Conservation (phyloP, 2,797 vertebrate species). For the Chelidonichthys spinosus region DNA sequence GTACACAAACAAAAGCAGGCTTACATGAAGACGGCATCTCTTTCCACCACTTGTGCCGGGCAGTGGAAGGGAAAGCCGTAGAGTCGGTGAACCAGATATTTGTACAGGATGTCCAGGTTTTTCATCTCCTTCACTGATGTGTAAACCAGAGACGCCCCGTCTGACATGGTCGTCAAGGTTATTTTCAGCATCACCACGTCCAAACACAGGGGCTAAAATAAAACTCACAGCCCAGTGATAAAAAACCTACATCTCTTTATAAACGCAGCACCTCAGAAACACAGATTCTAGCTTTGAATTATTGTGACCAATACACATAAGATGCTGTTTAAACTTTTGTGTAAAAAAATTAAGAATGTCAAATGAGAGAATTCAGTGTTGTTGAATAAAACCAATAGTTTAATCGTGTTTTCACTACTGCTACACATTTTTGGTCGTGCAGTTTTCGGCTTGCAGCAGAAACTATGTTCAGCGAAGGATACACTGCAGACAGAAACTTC, state of each 20-base stretch:
- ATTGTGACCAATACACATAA: background rate
- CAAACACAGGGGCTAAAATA: background rate
- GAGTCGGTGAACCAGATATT: constrained; percentile 97
- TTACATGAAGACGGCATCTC: constrained; percentile 99
- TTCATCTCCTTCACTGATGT: constrained; percentile 99
- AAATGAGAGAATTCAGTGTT: too few species aligned
- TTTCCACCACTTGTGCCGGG: constrained; percentile 95
- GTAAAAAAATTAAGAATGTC: too few species aligned
- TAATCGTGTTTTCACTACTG: constrained; percentile 6
- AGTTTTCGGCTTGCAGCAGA: background rate
- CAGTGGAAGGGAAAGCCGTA: constrained; percentile 96
- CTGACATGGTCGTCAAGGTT: constrained; percentile 87
- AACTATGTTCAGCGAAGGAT: constrained; percentile 87
- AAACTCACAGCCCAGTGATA: background rate
- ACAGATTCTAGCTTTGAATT: background rate
- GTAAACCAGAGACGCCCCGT: constrained; percentile 97
- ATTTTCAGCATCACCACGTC: background rate
- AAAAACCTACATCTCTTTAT: background rate
- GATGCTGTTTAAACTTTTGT: background rate
- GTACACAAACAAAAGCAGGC: constrained; percentile 50
- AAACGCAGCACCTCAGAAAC: background rate
- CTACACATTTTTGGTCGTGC: background rate
- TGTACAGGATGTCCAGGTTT: constrained; percentile 98
- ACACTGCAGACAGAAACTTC: constrained; percentile 97
- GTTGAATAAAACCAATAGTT: background rate